Conservation (phyloP, 2,888 invertebrate genomes). For the Ptychoptera albimana region DNA sequence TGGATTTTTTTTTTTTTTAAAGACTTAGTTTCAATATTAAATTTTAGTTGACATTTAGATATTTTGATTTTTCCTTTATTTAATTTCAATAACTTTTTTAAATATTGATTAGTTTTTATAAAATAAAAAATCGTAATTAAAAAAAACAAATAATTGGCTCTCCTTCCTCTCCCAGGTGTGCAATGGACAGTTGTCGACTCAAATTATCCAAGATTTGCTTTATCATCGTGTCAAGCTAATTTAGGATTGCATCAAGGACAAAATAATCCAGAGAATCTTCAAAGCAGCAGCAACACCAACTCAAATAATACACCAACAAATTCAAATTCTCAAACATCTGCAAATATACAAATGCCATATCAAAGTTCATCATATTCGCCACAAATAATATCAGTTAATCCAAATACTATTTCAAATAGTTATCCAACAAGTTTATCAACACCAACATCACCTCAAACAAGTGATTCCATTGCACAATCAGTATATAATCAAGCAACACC, state of each 20-base stretch:
- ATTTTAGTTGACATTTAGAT: background rate
- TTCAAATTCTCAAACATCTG: slow-evolving; percentile 7
- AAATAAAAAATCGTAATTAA: background rate
- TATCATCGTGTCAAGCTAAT: slow-evolving; percentile 42
- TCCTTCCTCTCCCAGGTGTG: slow-evolving; percentile 49
- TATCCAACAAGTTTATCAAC: slow-evolving; percentile 37
- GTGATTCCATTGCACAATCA: slow-evolving; percentile 34
- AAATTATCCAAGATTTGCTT: slow-evolving; percentile 58
- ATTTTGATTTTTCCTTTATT: background rate
- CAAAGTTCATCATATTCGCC: slow-evolving; percentile 23
- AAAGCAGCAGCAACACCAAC: slow-evolving; percentile 18
- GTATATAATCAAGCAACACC: slow-evolving; percentile 33
- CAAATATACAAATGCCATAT: slow-evolving; percentile 16
- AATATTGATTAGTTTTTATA: background rate
- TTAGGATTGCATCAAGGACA: slow-evolving; percentile 17
- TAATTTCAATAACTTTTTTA: background rate
- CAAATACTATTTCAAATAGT: slow-evolving; percentile 34
- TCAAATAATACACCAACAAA: slow-evolving; percentile 9
- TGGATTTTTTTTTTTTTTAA: background rate
- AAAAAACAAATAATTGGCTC: background rate
- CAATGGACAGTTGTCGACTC: slow-evolving; percentile 78
- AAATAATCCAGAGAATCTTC: slow-evolving; percentile 3
- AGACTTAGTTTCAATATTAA: background rate
- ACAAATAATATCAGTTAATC: slow-evolving; percentile 30
- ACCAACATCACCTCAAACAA: slow-evolving; percentile 37